These are phyloP conservation scores for Ceratitis capitata DNA, from an alignment of 1,140 invertebrate species.

Conservation along the genomic window DNA sequence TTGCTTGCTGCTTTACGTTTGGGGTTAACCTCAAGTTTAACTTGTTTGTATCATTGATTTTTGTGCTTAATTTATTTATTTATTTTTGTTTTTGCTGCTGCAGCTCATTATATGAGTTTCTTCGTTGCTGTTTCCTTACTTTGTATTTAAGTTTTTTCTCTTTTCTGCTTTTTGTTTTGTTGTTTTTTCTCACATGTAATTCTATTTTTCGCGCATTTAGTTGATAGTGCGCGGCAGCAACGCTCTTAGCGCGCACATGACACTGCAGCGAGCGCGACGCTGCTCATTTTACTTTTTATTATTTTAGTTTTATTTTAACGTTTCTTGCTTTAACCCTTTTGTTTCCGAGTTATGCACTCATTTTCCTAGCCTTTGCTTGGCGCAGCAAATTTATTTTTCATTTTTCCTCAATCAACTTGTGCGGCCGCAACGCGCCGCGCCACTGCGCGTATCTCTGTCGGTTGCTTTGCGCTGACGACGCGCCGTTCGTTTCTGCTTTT, in stretches of 20 bases:
- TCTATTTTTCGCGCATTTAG: not conserved
- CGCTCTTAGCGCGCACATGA: not conserved
- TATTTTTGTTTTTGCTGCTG: not conserved
- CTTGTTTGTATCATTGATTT: conserved; percentile 34
- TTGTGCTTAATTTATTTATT: too few species aligned
- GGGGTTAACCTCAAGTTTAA: conserved; percentile 31
- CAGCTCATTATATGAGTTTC: not conserved
- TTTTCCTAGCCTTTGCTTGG: conserved; percentile 1
- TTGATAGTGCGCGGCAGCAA: not conserved
- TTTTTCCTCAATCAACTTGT: not conserved
- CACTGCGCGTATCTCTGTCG: too few species aligned
- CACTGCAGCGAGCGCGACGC: not conserved
- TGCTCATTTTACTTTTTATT: not conserved
- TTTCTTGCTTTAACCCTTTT: not conserved
- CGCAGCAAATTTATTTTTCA: not conserved
- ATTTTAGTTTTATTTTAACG: not conserved
- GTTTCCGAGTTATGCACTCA: not conserved
- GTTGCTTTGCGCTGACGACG: not conserved
- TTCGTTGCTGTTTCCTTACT: not conserved
- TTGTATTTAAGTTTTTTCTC: not conserved
- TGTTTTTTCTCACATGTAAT: too few species aligned
- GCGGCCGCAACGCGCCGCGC: not conserved
- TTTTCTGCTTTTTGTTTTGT: conserved; percentile 9
- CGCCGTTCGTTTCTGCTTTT: not conserved
- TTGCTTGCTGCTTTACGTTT: not conserved